These are phyloP conservation scores for Scrobipalpa costella DNA, from an alignment of 2,888 invertebrate species.

Conservation along the genomic window DNA sequence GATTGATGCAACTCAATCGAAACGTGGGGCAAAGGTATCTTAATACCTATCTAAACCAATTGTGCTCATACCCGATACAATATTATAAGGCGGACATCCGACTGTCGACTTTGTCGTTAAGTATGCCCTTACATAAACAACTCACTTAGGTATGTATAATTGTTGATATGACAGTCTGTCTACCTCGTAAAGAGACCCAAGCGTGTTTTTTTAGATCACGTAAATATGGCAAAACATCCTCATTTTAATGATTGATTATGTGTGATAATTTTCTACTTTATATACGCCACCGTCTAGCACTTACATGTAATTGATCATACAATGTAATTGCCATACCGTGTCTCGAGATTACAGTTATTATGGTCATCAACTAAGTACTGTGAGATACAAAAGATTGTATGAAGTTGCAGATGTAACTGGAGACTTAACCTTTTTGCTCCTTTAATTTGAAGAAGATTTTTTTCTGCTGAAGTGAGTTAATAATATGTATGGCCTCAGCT, in stretches of 20 bases:
- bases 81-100: no score
- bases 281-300: background rate
- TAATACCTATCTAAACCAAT: no score
- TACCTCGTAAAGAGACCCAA: background rate
- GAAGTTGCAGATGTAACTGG: background rate
- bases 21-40: no score
- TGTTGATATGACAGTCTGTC: no score
- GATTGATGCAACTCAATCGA: no score
- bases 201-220: background rate
- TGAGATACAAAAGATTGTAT: background rate
- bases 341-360: background rate
- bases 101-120: no score
- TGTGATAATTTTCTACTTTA: slow-evolving; percentile 13
- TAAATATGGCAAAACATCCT: background rate
- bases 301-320: slow-evolving; percentile 21
- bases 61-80: no score
- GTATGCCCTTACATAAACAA: no score
- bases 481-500: no score
- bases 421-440: background rate
- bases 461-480: no score
- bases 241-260: slow-evolving; percentile 15
- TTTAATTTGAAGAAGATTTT: background rate
- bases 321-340: slow-evolving; percentile 11
- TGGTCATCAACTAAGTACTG: background rate
- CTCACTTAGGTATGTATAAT: no score